These are phyloP conservation scores for Lacerta bilineata DNA, from an alignment of 2,797 vertebrate species.

Conservation along the genomic window DNA sequence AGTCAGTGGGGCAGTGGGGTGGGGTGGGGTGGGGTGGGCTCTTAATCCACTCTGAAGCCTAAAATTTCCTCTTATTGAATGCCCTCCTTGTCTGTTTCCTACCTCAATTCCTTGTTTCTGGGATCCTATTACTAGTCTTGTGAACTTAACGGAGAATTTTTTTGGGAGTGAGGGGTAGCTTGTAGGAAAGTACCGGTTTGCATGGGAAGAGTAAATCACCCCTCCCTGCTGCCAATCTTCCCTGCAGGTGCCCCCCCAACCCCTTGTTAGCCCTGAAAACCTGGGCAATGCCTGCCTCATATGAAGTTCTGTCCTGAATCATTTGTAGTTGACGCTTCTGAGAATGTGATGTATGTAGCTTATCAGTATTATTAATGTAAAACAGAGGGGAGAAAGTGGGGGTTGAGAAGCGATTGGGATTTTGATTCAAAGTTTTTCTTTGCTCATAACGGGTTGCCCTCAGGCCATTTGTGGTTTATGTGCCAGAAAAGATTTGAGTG, in stretches of 20 bases:
- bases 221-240: neutral
- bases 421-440: constrained; percentile 19
- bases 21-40: neutral
- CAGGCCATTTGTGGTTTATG: constrained; percentile 19
- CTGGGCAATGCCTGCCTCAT: neutral
- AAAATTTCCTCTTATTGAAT: neutral
- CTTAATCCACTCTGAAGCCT: neutral
- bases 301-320: neutral
- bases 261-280: neutral
- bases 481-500: constrained; percentile 21
- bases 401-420: neutral
- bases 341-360: neutral
- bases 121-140: neutral
- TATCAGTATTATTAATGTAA: constrained; percentile 9
- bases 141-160: neutral
- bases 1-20: neutral
- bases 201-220: no score
- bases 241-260: neutral
- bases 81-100: neutral
- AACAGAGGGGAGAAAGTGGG: no score
- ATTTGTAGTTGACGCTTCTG: neutral
- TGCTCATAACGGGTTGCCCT: constrained; percentile 17
- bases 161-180: neutral
- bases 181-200: neutral
- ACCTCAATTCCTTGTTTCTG: neutral